Evolutionary conservation across 2,113 vertebrate species (phyloP).

Genomic region (Myrmophylax atrothorax): DNA sequence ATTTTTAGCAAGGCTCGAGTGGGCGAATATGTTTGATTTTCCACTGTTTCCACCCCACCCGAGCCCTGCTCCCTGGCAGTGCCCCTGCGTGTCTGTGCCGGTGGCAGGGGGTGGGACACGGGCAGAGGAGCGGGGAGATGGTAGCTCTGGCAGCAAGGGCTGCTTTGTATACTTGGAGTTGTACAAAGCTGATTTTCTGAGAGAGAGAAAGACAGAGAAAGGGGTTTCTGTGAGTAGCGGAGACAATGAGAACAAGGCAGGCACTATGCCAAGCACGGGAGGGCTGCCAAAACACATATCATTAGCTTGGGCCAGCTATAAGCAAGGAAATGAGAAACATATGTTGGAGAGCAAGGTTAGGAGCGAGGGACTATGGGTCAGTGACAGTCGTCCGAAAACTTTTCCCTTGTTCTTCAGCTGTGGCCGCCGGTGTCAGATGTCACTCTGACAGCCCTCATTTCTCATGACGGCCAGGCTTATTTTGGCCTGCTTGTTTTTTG

Average conservation of each 20-base stretch:
- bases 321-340: conserved; percentile 86
- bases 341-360: conserved; percentile 80
- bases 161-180: conserved; percentile 81
- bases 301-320: conserved; percentile 83
- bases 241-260: conserved; percentile 84
- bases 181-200: conserved; percentile 75
- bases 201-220: conserved; percentile 76
- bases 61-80: conserved; percentile 79
- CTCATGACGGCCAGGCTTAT: conserved; percentile 79
- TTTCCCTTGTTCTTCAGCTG: conserved; percentile 82
- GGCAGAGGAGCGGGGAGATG: conserved; percentile 66
- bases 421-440: conserved; percentile 81
- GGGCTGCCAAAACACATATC: conserved; percentile 85
- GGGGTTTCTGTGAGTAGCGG: conserved; percentile 83
- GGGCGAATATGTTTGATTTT: conserved; percentile 95
- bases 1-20: conserved; percentile 94
- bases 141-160: conserved; percentile 69
- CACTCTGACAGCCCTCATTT: conserved; percentile 76
- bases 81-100: conserved; percentile 49
- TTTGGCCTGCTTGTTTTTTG: conserved; percentile 52
- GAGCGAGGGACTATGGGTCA: conserved; percentile 82
- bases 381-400: conserved; percentile 78
- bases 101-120: not conserved
- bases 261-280: conserved; percentile 84
- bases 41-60: conserved; percentile 87